Evolutionary conservation across 2,113 vertebrate genomes (phyloP).

Genomic region (Psammodynastes pulverulentus): DNA sequence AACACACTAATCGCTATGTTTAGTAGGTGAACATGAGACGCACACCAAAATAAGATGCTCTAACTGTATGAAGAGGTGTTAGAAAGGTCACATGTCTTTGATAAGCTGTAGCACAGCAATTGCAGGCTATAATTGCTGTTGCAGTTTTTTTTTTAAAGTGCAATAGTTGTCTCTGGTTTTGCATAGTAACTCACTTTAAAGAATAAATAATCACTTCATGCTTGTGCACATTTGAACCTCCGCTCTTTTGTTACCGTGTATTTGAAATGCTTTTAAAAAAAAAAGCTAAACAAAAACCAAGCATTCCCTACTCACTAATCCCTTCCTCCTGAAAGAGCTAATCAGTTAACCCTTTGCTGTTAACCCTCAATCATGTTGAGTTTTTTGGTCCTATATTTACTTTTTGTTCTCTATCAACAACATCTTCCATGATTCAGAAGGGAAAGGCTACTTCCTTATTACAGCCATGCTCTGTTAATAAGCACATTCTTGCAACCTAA

Average conservation of each 20-base stretch:
- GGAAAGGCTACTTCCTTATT: neutral
- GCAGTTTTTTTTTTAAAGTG: neutral
- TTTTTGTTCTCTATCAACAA: neutral
- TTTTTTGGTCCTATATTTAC: neutral
- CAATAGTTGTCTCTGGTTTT: neutral
- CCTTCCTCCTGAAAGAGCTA: neutral
- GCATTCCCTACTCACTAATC: neutral
- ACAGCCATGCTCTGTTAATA: neutral
- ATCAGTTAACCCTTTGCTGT: neutral
- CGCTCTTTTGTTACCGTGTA: neutral
- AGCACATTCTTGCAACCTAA: neutral
- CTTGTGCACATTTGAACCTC: neutral
- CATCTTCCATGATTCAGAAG: neutral
- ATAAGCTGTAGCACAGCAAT: neutral
- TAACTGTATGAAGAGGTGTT: neutral
- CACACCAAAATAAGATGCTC: neutral
- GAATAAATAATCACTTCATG: neutral
- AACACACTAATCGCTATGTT: neutral
- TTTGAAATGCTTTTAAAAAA: neutral
- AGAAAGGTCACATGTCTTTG: neutral
- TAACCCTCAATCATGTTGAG: neutral
- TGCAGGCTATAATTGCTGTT: neutral
- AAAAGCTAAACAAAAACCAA: neutral
- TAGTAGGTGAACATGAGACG: neutral
- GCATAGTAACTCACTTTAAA: neutral